Evolutionary conservation across 2,113 vertebrate species (phyloP).

Genomic region (Nibea albiflora): DNA sequence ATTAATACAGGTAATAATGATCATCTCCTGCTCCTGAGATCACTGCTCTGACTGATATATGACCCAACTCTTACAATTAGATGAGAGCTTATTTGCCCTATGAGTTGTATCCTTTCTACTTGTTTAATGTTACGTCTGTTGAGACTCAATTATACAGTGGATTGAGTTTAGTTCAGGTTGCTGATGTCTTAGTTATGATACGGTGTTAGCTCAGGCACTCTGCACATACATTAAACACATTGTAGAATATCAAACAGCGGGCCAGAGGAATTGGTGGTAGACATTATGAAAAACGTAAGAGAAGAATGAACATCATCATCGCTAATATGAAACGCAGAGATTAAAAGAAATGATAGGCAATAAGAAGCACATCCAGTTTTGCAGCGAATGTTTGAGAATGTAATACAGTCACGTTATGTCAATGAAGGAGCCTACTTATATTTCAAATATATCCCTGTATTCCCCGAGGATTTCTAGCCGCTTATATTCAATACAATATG

Average conservation of each 20-base stretch:
- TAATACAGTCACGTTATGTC: conserved; percentile 15
- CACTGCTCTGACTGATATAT: conserved; percentile 53
- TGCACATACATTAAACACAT: conserved; percentile 50
- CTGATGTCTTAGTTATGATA: conserved; percentile 43
- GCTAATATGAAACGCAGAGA: conserved; percentile 12
- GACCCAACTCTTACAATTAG: conserved; percentile 51
- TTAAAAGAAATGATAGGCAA: background rate
- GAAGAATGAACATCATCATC: background rate
- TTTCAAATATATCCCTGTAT: conserved; percentile 48
- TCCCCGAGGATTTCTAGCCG: conserved; percentile 40
- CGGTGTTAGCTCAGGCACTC: conserved; percentile 20
- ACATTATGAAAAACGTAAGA: conserved; percentile 18
- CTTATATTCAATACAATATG: conserved; percentile 49
- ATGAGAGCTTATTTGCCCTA: conserved; percentile 39
- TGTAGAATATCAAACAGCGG: conserved; percentile 44
- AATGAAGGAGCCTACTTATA: conserved; percentile 50
- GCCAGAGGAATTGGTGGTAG: background rate
- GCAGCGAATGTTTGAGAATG: conserved; percentile 29
- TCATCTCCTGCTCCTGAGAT: conserved; percentile 62
- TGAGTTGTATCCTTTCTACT: conserved; percentile 42
- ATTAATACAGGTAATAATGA: conserved; percentile 72
- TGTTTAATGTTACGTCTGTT: conserved; percentile 60
- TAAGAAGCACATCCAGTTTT: conserved; percentile 9
- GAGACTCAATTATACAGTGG: conserved; percentile 49
- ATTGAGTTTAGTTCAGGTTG: conserved; percentile 29